Conservation (phyloP, 1,140 invertebrate genomes). For the Drosophila kikkawai region DNA sequence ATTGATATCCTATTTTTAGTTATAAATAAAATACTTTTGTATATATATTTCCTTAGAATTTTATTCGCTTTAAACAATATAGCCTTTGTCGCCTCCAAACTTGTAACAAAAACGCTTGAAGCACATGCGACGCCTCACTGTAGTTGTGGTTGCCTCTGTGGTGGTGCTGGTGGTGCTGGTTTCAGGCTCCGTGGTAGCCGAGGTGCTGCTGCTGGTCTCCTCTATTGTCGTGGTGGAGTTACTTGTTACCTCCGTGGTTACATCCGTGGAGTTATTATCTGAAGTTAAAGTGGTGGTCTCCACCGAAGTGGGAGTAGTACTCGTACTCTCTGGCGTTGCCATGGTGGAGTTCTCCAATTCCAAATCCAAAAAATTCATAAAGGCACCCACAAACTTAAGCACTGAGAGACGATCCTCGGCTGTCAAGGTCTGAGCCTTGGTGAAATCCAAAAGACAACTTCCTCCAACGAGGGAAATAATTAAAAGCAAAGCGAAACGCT, state of each 20-base stretch:
- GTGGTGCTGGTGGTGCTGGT: neutral
- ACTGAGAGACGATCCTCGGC: slow-evolving; percentile 59
- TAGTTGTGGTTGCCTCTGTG: slow-evolving; percentile 5
- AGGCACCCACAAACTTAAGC: slow-evolving; percentile 60
- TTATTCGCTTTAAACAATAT: slow-evolving; percentile 40
- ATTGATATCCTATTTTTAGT: neutral
- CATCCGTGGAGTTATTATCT: neutral
- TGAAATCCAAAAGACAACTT: neutral
- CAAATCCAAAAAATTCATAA: slow-evolving; percentile 61
- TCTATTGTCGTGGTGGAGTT: neutral
- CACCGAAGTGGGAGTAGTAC: slow-evolving; percentile 1
- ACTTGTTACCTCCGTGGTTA: slow-evolving; percentile 10
- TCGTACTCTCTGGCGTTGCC: slow-evolving; percentile 8
- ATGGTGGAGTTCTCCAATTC: slow-evolving; percentile 42
- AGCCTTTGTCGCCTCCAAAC: slow-evolving; percentile 57
- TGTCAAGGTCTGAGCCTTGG: slow-evolving; percentile 52
- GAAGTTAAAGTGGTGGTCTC: slow-evolving; percentile 29
- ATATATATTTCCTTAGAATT: neutral
- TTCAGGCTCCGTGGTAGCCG: neutral
- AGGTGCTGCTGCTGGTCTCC: slow-evolving; percentile 2
- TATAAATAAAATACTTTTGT: neutral
- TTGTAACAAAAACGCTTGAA: slow-evolving; percentile 69
- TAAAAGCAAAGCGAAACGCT: slow-evolving; percentile 35
- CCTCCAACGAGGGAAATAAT: slow-evolving; percentile 22
- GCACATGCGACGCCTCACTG: slow-evolving; percentile 46